These are phyloP conservation scores for Salticus scenicus DNA, from an alignment of 2,888 invertebrate species.

Conservation along the genomic window DNA sequence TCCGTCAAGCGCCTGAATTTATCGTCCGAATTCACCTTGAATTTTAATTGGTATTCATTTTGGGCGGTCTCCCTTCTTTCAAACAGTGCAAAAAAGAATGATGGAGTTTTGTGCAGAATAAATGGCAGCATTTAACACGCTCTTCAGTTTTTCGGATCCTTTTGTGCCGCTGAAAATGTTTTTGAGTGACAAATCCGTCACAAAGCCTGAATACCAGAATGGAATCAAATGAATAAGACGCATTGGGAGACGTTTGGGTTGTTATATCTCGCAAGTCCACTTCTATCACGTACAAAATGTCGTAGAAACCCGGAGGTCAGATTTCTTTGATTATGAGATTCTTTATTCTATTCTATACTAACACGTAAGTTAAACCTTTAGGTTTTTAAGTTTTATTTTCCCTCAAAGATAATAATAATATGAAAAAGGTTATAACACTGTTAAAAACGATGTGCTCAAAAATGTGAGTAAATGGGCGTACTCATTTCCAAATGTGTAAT, in stretches of 20 bases:
- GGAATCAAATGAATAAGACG: not conserved
- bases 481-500: too few relatives aligned
- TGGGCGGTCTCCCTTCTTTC: slow-evolving; percentile 21
- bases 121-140: slow-evolving; percentile 62
- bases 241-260: not conserved
- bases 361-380: too few relatives aligned
- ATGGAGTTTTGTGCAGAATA: slow-evolving; percentile 65
- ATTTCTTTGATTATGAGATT: too few relatives aligned
- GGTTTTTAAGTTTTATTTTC: too few relatives aligned
- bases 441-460: too few relatives aligned
- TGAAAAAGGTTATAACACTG: too few relatives aligned
- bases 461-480: too few relatives aligned
- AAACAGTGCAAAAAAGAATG: slow-evolving; percentile 46
- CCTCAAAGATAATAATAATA: too few relatives aligned
- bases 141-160: slow-evolving; percentile 23
- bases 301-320: not conserved
- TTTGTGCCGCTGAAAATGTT: slow-evolving; percentile 1
- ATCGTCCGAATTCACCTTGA: too few relatives aligned
- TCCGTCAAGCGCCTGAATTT: too few relatives aligned
- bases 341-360: too few relatives aligned
- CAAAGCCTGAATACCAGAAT: not conserved
- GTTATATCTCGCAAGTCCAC: not conserved
- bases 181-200: slow-evolving; percentile 61
- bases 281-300: not conserved
- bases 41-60: slow-evolving; percentile 58